Evolutionary conservation across 2,113 vertebrate genomes (phyloP).

Genomic region (Cettia cetti): DNA sequence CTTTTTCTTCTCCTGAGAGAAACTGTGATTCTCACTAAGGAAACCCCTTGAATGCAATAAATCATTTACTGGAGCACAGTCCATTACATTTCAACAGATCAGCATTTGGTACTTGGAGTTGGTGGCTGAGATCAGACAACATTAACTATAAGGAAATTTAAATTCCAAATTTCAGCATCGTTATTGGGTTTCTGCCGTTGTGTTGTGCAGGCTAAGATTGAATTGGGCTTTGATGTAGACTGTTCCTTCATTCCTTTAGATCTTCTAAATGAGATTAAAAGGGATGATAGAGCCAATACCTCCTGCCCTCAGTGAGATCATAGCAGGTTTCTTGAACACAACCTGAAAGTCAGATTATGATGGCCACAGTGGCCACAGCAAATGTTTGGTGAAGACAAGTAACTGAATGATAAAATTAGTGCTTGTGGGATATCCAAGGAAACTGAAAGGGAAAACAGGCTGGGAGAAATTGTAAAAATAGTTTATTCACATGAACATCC

Average conservation of each 20-base stretch:
- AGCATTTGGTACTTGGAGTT: neutral
- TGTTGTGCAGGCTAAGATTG: neutral
- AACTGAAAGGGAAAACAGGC: neutral
- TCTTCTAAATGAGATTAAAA: neutral
- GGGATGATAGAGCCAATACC: neutral
- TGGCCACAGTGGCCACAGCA: neutral
- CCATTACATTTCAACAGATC: neutral
- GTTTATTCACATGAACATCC: neutral
- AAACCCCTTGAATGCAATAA: neutral
- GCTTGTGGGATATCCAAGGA: neutral
- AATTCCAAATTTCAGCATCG: neutral
- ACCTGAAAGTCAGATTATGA: neutral
- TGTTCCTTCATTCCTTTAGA: neutral
- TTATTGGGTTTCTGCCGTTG: neutral
- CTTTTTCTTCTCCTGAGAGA: neutral
- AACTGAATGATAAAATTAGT: neutral
- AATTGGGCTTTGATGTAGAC: neutral
- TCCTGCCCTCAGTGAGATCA: neutral
- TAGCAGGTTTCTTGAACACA: neutral
- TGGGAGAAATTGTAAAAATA: neutral
- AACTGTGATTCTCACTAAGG: neutral
- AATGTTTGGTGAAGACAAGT: slow-evolving; percentile 32
- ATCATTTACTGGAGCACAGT: neutral
- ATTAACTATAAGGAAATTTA: neutral
- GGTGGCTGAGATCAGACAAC: neutral